Conservation (phyloP, 2,888 invertebrate genomes). For the Ormyrus thymus region DNA sequence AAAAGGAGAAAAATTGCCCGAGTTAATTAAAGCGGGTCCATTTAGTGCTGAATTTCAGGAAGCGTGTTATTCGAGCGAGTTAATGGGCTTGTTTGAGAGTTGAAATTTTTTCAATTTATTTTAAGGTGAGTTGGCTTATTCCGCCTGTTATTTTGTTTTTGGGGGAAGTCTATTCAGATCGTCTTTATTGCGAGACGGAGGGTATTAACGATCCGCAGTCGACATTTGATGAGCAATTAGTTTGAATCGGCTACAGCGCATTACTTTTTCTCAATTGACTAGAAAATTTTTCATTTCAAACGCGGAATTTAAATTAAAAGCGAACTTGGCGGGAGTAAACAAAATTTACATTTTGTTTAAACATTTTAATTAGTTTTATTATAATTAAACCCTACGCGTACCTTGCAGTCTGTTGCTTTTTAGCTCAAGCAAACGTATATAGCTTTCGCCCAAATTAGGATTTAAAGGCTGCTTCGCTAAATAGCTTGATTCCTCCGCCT, state of each 20-base stretch:
- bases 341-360: too few relatives aligned
- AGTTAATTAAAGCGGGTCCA: constrained; percentile 49
- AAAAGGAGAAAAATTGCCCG: constrained; percentile 48
- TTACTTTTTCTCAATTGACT: not conserved
- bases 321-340: too few relatives aligned
- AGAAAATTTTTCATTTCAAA: too few relatives aligned
- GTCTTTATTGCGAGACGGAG: not conserved
- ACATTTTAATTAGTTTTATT: too few relatives aligned
- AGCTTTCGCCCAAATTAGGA: too few relatives aligned
- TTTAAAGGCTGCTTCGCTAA: too few relatives aligned
- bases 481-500: too few relatives aligned
- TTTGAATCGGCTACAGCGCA: not conserved
- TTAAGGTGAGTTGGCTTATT: constrained; percentile 5
- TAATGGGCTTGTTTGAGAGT: constrained; percentile 34
- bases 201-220: not conserved
- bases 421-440: too few relatives aligned
- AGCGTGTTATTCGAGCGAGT: constrained; percentile 19
- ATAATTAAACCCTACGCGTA: too few relatives aligned
- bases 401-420: too few relatives aligned
- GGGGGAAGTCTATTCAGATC: not conserved
- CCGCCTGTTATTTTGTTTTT: not conserved
- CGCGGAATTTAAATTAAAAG: too few relatives aligned
- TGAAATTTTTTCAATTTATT: constrained; percentile 39
- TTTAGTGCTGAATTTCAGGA: constrained; percentile 29
- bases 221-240: constrained; percentile 17